Conservation (phyloP, 2,888 invertebrate genomes). For the Tetanocera ferruginea region DNA sequence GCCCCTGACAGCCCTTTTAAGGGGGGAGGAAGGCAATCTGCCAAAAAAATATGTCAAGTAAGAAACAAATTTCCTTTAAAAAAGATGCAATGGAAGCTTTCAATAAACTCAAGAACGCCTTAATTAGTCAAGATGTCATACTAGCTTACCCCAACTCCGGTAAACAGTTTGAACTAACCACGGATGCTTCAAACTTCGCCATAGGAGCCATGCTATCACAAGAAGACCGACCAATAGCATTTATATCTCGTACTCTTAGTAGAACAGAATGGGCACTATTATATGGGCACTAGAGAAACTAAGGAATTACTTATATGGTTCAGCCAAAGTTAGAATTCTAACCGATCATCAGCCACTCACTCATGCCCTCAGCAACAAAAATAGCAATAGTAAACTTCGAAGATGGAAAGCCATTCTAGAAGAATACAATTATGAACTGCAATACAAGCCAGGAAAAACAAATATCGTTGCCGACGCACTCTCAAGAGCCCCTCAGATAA, state of each 20-base stretch:
- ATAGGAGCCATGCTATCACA: slow-evolving; percentile 41
- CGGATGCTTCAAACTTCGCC: too few relatives aligned
- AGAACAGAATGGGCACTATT: neutral
- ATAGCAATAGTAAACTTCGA: too few relatives aligned
- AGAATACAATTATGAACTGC: too few relatives aligned
- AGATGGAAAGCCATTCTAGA: too few relatives aligned
- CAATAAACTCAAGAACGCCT: neutral
- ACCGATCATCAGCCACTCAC: too few relatives aligned
- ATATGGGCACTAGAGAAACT: too few relatives aligned
- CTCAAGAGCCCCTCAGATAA: neutral
- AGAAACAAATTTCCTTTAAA: neutral
- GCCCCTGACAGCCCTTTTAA: slow-evolving; percentile 14
- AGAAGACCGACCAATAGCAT: slow-evolving; percentile 33
- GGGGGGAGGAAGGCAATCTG: slow-evolving; percentile 10
- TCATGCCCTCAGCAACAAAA: too few relatives aligned
- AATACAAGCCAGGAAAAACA: too few relatives aligned
- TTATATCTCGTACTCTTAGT: slow-evolving; percentile 20
- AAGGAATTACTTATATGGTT: too few relatives aligned
- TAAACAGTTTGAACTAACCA: slow-evolving; percentile 41
- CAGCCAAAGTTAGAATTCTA: too few relatives aligned
- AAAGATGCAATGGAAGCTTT: slow-evolving; percentile 17
- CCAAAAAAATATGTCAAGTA: neutral
- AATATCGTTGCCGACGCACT: too few relatives aligned
- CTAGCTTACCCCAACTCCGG: slow-evolving; percentile 41
- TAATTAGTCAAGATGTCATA: slow-evolving; percentile 1